A percentile compares a stretch with the other conserved stretches of the same genome.
phyloP scores from a whole-genome alignment of 2,888 invertebrate species.

The Peribatodes rhomboidaria region DNA sequence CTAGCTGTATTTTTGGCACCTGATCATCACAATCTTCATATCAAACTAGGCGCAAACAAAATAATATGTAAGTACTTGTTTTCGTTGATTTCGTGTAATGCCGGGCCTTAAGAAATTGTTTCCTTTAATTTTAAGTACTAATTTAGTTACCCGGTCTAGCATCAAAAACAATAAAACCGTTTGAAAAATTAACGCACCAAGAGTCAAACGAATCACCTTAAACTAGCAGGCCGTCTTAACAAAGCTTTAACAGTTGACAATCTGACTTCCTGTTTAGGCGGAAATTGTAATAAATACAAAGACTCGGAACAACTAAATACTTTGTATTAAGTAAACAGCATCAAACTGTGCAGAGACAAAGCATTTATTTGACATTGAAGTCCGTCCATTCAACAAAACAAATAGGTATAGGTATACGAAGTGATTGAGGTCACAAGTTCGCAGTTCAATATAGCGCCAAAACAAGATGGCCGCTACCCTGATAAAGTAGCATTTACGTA shows the following conservation, averaged over 20 bases:
- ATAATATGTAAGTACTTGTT: too few species aligned
- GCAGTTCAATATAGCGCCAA: conserved; percentile 49
- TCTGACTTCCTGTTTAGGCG: conserved; percentile 13
- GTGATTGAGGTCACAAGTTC: conserved; percentile 33
- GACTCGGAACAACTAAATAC: background rate
- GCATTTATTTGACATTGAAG: conserved; percentile 38
- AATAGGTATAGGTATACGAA: conserved; percentile 34
- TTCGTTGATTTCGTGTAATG: too few species aligned
- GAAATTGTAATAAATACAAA: background rate
- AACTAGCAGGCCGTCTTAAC: conserved; percentile 27
- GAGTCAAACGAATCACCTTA: too few species aligned
- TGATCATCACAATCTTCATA: too few species aligned
- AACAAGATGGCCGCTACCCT: conserved; percentile 46
- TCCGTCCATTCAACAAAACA: conserved; percentile 11
- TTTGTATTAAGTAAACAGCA: background rate
- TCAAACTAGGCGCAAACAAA: too few species aligned
- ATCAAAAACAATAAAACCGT: too few species aligned
- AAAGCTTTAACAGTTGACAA: conserved; percentile 18
- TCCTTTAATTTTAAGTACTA: too few species aligned
- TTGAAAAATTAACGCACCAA: too few species aligned
- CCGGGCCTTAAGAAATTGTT: too few species aligned
- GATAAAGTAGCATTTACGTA: too few species aligned
- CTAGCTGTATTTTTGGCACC: too few species aligned
- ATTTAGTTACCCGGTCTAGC: too few species aligned
- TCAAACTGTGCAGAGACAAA: conserved; percentile 11